These are phyloP conservation scores for Callospermophilus lateralis DNA, from an alignment of 2,113 vertebrate species.

Conservation along the genomic window DNA sequence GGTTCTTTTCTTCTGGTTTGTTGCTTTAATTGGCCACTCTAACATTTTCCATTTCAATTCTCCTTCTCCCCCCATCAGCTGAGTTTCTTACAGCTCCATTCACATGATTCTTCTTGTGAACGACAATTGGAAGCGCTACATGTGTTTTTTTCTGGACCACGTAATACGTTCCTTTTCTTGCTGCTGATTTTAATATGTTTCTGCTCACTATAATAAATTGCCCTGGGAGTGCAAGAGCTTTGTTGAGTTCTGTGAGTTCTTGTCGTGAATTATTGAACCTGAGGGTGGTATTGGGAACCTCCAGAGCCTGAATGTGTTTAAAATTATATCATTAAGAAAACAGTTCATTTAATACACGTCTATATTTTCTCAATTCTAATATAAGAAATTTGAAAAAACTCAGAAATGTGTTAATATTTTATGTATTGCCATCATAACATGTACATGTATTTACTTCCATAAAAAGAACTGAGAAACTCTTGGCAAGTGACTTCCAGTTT, in stretches of 20 bases:
- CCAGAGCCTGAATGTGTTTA: neutral
- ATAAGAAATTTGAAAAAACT: neutral
- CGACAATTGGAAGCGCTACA: neutral
- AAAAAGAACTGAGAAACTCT: neutral
- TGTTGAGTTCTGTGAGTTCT: neutral
- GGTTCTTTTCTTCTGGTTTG: neutral
- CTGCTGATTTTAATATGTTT: neutral
- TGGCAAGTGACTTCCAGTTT: neutral
- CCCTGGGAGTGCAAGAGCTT: neutral
- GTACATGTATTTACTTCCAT: neutral
- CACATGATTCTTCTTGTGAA: neutral
- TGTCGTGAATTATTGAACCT: neutral
- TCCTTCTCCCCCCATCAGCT: neutral
- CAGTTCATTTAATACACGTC: neutral
- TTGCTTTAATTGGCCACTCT: neutral
- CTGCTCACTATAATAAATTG: neutral
- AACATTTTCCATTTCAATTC: neutral
- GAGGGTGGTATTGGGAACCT: neutral
- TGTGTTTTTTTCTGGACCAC: neutral
- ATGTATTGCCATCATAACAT: neutral
- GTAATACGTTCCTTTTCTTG: neutral
- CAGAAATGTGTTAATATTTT: neutral
- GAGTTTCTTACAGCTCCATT: neutral
- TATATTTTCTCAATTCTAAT: neutral
- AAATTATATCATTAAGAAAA: neutral